These are phyloP conservation scores for Macrosteles quadrilineatus DNA, from an alignment of 1,140 invertebrate genomes.

Conservation along the genomic window DNA sequence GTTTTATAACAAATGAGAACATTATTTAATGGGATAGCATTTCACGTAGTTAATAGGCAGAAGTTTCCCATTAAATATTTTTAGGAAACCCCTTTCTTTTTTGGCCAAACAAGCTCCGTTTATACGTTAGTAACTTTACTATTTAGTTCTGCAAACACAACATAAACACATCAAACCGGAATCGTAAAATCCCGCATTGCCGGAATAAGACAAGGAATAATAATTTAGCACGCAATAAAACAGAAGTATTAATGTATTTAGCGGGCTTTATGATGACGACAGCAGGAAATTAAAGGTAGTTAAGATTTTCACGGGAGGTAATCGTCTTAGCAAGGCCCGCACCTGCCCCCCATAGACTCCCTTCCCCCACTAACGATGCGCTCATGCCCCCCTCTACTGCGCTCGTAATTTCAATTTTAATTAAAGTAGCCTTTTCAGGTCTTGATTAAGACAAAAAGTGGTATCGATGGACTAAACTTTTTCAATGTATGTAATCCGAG, in stretches of 20 bases:
- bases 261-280: slow-evolving; percentile 11
- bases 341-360: not conserved
- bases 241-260: slow-evolving; percentile 1
- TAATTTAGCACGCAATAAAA: not conserved
- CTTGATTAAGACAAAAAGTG: not conserved
- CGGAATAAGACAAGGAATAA: too few species aligned
- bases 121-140: too few species aligned
- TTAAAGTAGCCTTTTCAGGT: not conserved
- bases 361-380: not conserved
- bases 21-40: too few species aligned
- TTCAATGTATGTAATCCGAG: too few species aligned
- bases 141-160: too few species aligned
- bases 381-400: not conserved
- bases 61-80: too few species aligned
- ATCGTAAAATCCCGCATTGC: too few species aligned
- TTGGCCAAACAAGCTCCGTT: too few species aligned
- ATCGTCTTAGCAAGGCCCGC: slow-evolving; percentile 1
- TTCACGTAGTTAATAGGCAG: too few species aligned
- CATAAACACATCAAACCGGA: too few species aligned
- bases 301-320: slow-evolving; percentile 9
- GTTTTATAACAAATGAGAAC: too few species aligned
- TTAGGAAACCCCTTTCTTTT: too few species aligned
- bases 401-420: not conserved
- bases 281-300: slow-evolving; percentile 11
- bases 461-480: not conserved